Conservation (phyloP, 2,888 invertebrate genomes). For the Osedax fenrisi region DNA sequence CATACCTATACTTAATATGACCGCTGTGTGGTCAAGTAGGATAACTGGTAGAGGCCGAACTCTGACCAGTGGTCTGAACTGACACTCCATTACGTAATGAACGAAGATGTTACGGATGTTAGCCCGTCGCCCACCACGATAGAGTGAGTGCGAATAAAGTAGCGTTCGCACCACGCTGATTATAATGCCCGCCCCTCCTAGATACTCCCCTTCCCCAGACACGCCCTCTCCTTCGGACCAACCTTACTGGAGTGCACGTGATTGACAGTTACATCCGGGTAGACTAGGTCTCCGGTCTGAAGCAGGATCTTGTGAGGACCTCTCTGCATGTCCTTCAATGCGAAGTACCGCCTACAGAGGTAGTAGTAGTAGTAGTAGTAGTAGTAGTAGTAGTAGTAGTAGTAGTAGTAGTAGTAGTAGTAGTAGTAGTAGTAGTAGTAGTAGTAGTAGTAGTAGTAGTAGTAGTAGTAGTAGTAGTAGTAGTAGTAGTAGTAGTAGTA, state of each 20-base stretch:
- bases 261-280: background rate
- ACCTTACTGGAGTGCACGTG: background rate
- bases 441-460: conserved; percentile 30
- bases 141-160: too few species aligned
- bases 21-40: too few species aligned
- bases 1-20: too few species aligned
- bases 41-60: too few species aligned
- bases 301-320: background rate
- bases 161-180: background rate
- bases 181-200: background rate
- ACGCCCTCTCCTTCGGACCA: too few species aligned
- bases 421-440: conserved; percentile 32
- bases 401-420: conserved; percentile 28
- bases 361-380: conserved; percentile 28
- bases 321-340: background rate
- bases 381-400: conserved; percentile 30
- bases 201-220: background rate
- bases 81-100: too few species aligned
- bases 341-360: background rate
- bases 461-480: conserved; percentile 31
- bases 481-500: conserved; percentile 23
- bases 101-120: too few species aligned
- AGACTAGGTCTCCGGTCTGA: background rate
- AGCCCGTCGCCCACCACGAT: too few species aligned
- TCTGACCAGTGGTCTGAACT: too few species aligned